These are phyloP conservation scores for Acleris sparsana DNA, from an alignment of 2,888 invertebrate genomes.

Conservation along the genomic window DNA sequence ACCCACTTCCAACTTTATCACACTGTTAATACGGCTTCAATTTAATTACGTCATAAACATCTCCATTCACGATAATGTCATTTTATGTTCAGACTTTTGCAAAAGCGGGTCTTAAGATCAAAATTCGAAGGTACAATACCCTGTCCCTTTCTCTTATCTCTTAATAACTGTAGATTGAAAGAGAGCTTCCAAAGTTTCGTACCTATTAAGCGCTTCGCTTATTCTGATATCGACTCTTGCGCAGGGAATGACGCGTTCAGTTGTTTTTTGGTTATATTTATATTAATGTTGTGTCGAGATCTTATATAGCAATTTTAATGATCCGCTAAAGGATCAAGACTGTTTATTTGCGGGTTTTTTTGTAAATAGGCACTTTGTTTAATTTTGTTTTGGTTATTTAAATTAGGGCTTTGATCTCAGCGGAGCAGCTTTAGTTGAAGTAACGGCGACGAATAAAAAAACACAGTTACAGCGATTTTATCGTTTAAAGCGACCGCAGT, in stretches of 20 bases:
- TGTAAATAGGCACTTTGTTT: not conserved
- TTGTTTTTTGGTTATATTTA: conserved; percentile 3
- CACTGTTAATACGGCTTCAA: not conserved
- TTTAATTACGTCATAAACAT: conserved; percentile 5
- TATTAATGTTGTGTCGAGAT: not conserved
- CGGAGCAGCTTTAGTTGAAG: no score
- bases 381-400: no score
- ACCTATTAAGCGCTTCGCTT: not conserved
- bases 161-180: not conserved
- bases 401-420: no score
- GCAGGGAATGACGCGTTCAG: not conserved
- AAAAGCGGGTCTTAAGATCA: conserved; percentile 47
- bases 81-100: conserved; percentile 45
- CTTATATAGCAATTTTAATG: not conserved
- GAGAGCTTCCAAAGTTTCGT: not conserved
- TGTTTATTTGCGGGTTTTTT: no score
- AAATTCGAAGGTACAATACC: conserved; percentile 39
- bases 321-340: not conserved
- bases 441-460: no score
- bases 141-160: conserved; percentile 34
- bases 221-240: not conserved
- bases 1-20: conserved; percentile 16
- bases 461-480: no score
- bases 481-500: no score
- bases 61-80: conserved; percentile 37